Conservation (phyloP, 2,797 vertebrate genomes). For the Squalus acanthias region DNA sequence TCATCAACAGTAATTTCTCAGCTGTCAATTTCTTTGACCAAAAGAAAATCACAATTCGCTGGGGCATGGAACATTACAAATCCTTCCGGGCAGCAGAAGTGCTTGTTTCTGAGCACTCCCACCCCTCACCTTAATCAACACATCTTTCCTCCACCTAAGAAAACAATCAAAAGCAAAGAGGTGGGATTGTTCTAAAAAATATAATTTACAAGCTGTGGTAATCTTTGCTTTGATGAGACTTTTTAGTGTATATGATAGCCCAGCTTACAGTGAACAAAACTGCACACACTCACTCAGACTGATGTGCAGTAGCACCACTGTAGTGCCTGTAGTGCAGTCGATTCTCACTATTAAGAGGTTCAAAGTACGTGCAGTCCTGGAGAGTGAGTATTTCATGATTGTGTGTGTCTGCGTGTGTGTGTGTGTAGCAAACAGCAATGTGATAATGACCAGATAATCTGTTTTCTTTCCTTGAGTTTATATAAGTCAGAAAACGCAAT, state of each 20-base stretch:
- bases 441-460: neutral
- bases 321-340: too few relatives aligned
- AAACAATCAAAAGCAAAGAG: neutral
- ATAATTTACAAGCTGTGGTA: too few relatives aligned
- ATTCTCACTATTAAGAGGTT: too few relatives aligned
- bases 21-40: neutral
- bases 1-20: neutral
- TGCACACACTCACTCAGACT: too few relatives aligned
- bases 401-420: neutral
- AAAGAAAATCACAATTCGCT: neutral
- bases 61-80: too few relatives aligned
- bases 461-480: neutral
- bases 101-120: neutral
- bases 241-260: too few relatives aligned
- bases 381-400: neutral
- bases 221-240: neutral
- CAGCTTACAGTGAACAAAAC: too few relatives aligned
- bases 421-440: neutral
- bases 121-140: neutral
- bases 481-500: neutral
- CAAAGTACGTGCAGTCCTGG: too few relatives aligned
- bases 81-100: too few relatives aligned
- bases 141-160: neutral
- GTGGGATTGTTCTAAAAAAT: neutral
- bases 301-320: too few relatives aligned